Conservation (phyloP, 1,140 invertebrate genomes). For the Cydia splendana region DNA sequence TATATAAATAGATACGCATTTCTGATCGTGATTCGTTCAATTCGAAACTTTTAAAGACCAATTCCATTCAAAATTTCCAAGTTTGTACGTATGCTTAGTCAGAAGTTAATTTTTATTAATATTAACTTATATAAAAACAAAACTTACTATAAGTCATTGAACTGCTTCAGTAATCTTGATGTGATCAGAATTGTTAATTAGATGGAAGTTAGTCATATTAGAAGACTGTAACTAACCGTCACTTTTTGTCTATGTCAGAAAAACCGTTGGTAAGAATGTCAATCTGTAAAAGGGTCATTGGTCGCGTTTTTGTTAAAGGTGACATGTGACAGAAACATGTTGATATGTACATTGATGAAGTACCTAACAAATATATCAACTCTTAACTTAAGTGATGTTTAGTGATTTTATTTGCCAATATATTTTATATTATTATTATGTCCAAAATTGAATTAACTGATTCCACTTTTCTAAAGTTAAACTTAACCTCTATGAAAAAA, state of each 20-base stretch:
- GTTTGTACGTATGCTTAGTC: background rate
- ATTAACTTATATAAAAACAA: background rate
- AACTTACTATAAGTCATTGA: constrained; percentile 9
- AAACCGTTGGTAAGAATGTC: constrained; percentile 6
- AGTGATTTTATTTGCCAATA: no score
- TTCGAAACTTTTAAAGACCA: background rate
- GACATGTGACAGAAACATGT: background rate
- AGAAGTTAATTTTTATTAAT: background rate
- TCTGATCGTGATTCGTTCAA: background rate
- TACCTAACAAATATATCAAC: background rate
- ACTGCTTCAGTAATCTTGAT: background rate
- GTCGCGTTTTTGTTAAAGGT: background rate
- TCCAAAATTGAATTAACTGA: no score
- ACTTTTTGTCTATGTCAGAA: background rate
- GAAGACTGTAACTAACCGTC: background rate
- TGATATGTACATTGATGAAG: background rate
- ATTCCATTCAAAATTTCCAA: no score
- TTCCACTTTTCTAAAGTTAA: no score
- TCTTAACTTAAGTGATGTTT: no score
- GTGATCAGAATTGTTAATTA: constrained; percentile 25
- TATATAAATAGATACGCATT: background rate
- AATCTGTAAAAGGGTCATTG: background rate
- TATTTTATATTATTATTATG: no score
- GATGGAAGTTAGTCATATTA: constrained; percentile 1
- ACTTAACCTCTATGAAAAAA: background rate